phyloP scores from a whole-genome alignment of 2,797 vertebrate genomes.

The Synaphobranchus kaupii region DNA sequence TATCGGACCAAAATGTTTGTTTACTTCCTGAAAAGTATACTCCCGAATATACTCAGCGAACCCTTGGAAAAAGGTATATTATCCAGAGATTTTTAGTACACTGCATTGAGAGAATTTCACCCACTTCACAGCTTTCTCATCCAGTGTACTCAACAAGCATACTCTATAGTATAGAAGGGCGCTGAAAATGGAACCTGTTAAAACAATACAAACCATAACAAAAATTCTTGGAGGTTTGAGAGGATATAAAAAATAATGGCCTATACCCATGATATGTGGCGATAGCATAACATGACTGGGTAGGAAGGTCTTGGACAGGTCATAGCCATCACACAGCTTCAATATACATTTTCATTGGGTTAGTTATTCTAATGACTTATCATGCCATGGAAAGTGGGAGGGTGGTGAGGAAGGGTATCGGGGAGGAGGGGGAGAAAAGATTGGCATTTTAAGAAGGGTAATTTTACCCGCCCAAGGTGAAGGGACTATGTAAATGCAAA shows the following conservation, averaged over 20 bases:
- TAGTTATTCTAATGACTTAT: not conserved
- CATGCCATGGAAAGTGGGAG: no score
- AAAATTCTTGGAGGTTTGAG: not conserved
- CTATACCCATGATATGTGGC: not conserved
- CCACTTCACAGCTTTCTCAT: no score
- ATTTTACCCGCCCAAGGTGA: not conserved
- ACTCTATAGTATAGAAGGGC: no score
- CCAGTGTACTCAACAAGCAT: no score
- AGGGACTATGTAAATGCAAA: slow-evolving; percentile 13
- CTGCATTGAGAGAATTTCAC: no score
- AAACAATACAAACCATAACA: not conserved
- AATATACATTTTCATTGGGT: not conserved
- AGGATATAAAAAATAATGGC: not conserved
- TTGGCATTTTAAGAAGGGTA: not conserved
- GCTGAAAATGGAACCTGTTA: no score
- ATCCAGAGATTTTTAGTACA: no score
- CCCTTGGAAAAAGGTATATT: no score
- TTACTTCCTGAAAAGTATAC: no score
- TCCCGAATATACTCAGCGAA: no score
- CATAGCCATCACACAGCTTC: not conserved
- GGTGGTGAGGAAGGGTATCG: not conserved
- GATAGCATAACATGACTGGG: not conserved
- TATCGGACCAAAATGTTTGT: no score
- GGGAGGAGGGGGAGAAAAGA: not conserved
- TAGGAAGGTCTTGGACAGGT: not conserved